Base-by-base conservation (phyloP, 2,888 invertebrate genomes). In the Sympetrum striolatum region DNA sequence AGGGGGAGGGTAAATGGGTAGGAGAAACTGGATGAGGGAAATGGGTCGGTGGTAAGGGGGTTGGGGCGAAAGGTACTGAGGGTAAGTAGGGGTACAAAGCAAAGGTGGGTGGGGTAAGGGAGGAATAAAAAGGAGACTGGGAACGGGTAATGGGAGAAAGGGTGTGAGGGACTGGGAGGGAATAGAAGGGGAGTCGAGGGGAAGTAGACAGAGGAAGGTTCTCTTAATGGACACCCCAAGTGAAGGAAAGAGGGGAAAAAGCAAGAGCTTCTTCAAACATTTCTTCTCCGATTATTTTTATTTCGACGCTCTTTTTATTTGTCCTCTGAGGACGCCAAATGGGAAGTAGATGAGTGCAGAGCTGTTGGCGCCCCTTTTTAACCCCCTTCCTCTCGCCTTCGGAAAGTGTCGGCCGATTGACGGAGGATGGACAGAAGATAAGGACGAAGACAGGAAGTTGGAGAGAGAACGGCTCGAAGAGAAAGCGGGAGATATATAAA, bases 201-300 rank as follows among this genome's bases (percentile, higher is more conserved):
- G 10, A 2, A 79, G n/a, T 15, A 35, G 18, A 35, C 5, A 18
- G 18, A 35, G n/a, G 14, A 44, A 25, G 48, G 37, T 37, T 86
- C 86, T 15, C 86, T 64, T 86, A 86, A 86, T 86, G 86, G 86
- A 86, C 64, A 86, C 86, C 18, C 35, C 58, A 3, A 35, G n/a
- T 35, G 58, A 82, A 58, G 82, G 64, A 25, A 64, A 44, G 18
- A 31, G 18, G 82, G 64, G 58, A 31, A 58, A 60, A 82, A 82
- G 58, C 31, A 31, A n/a, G 39, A 64, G 31, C 86, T 60, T 86
- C 86, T 86, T 86, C 86, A 86, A 86, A 86, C 86, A 86, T 86
- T 86, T 86, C 86, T 37, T 64, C 86, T 64, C 86, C 86, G 86
- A 86, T 86, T 86, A 86, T 86, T 60, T 86, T 82, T 35, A 82